Evolutionary conservation across 2,888 invertebrate genomes (phyloP).

Genomic region (Abrostola triplasia): DNA sequence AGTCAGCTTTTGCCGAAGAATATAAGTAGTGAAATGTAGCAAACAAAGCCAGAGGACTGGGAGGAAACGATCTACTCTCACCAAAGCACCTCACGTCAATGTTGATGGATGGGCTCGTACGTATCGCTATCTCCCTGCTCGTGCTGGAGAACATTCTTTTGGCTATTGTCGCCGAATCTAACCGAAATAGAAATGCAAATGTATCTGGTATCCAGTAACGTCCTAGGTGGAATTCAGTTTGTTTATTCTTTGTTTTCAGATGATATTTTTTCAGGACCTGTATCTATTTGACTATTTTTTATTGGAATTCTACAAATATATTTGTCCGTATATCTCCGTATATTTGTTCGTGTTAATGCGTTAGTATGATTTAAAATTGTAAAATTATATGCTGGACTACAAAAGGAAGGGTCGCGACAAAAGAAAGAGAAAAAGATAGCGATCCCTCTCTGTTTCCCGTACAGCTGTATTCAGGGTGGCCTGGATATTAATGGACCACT

Average conservation of each 20-base stretch:
- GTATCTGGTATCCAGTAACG: conserved; percentile 22
- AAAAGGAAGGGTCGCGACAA: conserved; percentile 1
- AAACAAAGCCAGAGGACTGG: conserved; percentile 45
- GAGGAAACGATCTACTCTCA: conserved; percentile 56
- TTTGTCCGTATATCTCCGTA: not conserved
- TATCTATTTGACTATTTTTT: not conserved
- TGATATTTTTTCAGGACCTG: not conserved
- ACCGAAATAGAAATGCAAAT: conserved; percentile 43
- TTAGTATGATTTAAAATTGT: no score
- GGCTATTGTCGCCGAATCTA: conserved; percentile 41
- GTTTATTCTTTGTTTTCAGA: conserved; percentile 16
- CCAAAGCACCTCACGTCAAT: conserved; percentile 54
- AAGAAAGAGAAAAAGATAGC: conserved; percentile 5
- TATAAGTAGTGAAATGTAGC: conserved; percentile 21
- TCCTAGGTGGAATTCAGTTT: conserved; percentile 41
- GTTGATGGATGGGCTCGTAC: conserved; percentile 55
- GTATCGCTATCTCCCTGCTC: conserved; percentile 6
- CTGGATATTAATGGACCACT: conserved; percentile 5
- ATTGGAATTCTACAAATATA: not conserved
- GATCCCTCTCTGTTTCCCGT: conserved; percentile 2
- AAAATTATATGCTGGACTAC: conserved; percentile 4
- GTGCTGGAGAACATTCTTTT: conserved; percentile 32
- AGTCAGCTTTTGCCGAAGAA: conserved; percentile 7
- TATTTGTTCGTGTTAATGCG: not conserved
- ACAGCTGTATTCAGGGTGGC: not conserved